Evolutionary conservation across 2,888 invertebrate genomes (phyloP), one percentile per base, ranked within the genome.

Genomic region (Eupithecia subfuscata): DNA sequence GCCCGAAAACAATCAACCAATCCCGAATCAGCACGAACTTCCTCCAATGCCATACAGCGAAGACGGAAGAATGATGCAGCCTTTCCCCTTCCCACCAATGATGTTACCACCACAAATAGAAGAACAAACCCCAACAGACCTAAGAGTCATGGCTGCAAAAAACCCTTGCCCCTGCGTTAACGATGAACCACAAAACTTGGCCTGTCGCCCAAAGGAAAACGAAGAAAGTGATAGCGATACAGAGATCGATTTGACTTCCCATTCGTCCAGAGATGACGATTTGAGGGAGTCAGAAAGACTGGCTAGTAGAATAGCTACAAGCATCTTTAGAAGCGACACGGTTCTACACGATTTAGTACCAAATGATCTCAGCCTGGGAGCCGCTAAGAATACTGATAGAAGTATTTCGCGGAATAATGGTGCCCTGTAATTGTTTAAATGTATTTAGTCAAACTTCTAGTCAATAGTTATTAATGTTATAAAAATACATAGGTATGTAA

Each of bases 201-300:
- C 93, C 1, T 94, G 92, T 75, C 88, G 90, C 43, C 87, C 87
- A 75, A 88, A 88, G 75, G 91, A 91, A 34, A 85, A 86, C 12
- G 92, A 90, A 70, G 94, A 94, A 48, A 95, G 94, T 75, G 95
- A 95, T 63, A 94, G 91, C 74, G 95, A 95, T 75, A 87, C 95
- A 1, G 95, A 95, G 85, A 95, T 95, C 68, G 95, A 95, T 88
- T 87, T 95, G 4, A 95, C 95, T 0, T 95, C 95, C 12, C 94
- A 95, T 79, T 94, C 89, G 8, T 90, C 94, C 0, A 95, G 93
- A 85, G 95, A 95, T 71, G 95, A 95, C 69, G 93, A 94, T 79
- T 80, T 94, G 52, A 89, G 94, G 73, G 95, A 94, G 80, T 93
- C 93, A 0, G 93, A 93, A 75, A 85, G 92, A 82, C 84, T 94